Conservation (phyloP, 2,888 invertebrate genomes). For the Diaperis boleti region DNA sequence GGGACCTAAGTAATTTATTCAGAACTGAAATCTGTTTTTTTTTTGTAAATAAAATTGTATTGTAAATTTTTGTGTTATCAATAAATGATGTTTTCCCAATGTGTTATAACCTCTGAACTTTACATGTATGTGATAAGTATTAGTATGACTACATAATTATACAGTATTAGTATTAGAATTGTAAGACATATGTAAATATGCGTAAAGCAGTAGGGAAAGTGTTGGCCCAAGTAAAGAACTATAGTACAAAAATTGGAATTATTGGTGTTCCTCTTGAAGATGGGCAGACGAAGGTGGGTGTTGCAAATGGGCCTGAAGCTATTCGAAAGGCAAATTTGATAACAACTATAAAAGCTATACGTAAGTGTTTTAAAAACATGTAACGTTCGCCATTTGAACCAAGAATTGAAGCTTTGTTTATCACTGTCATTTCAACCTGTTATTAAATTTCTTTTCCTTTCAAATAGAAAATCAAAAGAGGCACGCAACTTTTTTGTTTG, state of each 20-base stretch:
- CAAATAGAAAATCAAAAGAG: too few relatives aligned
- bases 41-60: conserved; percentile 36
- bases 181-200: conserved; percentile 4
- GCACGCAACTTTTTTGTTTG: too few relatives aligned
- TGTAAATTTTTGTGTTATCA: conserved; percentile 16
- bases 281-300: conserved; percentile 81
- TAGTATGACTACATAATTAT: too few relatives aligned
- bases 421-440: too few relatives aligned
- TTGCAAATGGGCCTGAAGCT: conserved; percentile 77
- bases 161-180: too few relatives aligned
- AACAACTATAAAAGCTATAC: conserved; percentile 71
- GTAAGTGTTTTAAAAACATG: conserved; percentile 63
- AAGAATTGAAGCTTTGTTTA: too few relatives aligned
- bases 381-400: too few relatives aligned
- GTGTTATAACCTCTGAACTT: not conserved
- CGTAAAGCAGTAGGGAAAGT: conserved; percentile 1
- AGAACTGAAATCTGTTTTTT: conserved; percentile 1
- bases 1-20: conserved; percentile 53
- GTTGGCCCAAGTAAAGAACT: conserved; percentile 16
- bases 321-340: conserved; percentile 76
- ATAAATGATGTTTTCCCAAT: conserved; percentile 11
- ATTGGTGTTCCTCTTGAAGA: conserved; percentile 86
- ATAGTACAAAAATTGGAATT: conserved; percentile 72
- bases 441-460: too few relatives aligned
- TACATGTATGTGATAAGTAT: conserved; percentile 18